Percentiles rank a stretch among this genome's conserved stretches.
Evolutionary conservation across 2,797 vertebrate species (phyloP).

Genomic region (Girardinus metallicus): DNA sequence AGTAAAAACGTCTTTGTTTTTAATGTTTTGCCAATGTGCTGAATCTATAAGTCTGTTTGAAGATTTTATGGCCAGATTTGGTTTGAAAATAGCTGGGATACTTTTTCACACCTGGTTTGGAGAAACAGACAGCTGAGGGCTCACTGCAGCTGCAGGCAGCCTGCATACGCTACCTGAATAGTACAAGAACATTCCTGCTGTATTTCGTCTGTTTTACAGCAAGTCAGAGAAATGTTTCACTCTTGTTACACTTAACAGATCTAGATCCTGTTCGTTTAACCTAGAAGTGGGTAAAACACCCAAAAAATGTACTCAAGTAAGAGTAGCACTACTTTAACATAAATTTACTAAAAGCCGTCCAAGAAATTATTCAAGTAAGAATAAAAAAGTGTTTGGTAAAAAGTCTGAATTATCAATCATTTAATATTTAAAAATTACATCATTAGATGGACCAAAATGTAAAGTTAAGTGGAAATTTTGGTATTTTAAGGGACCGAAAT

Average conservation of each 20-base stretch:
- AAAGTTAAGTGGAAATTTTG: too few relatives aligned
- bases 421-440: too few relatives aligned
- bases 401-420: too few relatives aligned
- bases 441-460: too few relatives aligned
- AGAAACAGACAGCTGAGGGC: neutral
- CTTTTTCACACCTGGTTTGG: neutral
- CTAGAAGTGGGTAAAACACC: too few relatives aligned
- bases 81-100: neutral
- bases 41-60: neutral
- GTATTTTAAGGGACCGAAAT: too few relatives aligned
- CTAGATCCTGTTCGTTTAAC: neutral
- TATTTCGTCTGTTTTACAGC: neutral
- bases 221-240: neutral
- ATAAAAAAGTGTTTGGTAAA: too few relatives aligned
- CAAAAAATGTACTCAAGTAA: too few relatives aligned
- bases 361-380: too few relatives aligned
- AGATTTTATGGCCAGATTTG: neutral
- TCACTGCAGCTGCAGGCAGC: neutral
- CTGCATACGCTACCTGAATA: neutral
- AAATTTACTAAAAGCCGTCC: too few relatives aligned
- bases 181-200: neutral
- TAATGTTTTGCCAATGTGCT: neutral
- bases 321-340: too few relatives aligned
- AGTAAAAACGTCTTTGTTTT: neutral
- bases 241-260: neutral